These are phyloP conservation scores for Heteromyza rotundicornis DNA, from an alignment of 2,888 invertebrate species.

Conservation along the genomic window DNA sequence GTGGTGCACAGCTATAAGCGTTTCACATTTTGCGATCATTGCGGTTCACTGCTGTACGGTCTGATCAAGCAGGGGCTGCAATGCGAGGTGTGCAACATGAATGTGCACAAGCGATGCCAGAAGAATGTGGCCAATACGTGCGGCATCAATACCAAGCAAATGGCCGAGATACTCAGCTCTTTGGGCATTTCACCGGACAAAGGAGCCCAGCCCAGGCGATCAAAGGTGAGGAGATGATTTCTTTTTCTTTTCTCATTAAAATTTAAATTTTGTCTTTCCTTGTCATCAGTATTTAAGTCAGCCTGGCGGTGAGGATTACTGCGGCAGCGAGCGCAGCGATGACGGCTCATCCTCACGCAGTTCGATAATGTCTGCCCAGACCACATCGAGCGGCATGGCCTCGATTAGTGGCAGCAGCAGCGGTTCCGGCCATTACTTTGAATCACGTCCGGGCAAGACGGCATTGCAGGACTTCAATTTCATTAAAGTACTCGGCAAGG, in stretches of 20 bases:
- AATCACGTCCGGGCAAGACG: conserved; percentile 66
- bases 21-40: conserved; percentile 99
- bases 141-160: conserved; percentile 95
- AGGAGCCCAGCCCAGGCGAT: conserved; percentile 71
- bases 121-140: conserved; percentile 99
- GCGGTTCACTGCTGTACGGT: conserved; percentile 96
- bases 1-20: conserved; percentile 95
- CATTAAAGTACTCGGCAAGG: conserved; percentile 98
- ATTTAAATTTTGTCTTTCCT: conserved; percentile 3
- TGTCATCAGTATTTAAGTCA: conserved; percentile 58
- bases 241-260: background rate
- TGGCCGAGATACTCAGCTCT: conserved; percentile 91
- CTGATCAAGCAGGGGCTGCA: conserved; percentile 95
- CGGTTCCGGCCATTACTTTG: conserved; percentile 51
- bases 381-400: conserved; percentile 42
- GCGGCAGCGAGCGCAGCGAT: conserved; percentile 54
- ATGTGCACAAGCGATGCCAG: conserved; percentile 98
- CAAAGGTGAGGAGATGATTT: conserved; percentile 64
- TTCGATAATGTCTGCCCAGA: conserved; percentile 45
- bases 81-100: conserved; percentile 95
- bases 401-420: conserved; percentile 47
- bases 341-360: conserved; percentile 49
- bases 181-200: conserved; percentile 92
- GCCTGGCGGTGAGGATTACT: conserved; percentile 63
- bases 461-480: conserved; percentile 91